phyloP scores from a whole-genome alignment of 2,113 vertebrate genomes.

The Peucedramus taeniatus region DNA sequence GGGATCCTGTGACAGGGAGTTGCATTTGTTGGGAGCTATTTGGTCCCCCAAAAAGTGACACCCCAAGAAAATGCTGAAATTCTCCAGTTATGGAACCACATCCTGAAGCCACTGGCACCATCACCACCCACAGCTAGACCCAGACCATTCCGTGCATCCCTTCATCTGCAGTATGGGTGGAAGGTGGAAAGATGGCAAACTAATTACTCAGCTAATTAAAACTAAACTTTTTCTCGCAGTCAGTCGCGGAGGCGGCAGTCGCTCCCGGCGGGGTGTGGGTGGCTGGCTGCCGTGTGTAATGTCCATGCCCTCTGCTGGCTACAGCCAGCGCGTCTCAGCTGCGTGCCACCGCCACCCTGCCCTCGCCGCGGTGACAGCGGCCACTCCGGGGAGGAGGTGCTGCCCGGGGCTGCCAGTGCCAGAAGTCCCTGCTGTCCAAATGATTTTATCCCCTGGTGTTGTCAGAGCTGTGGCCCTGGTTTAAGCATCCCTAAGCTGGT shows the following conservation, averaged over 20 bases:
- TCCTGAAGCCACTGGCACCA: background rate
- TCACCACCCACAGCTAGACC: background rate
- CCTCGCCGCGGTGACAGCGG: background rate
- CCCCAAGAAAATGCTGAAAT: background rate
- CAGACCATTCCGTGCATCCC: background rate
- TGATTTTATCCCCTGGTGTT: background rate
- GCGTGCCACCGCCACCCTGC: conserved; percentile 7
- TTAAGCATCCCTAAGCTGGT: background rate
- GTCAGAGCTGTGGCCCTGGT: background rate
- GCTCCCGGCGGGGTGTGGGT: background rate
- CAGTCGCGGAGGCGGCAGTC: background rate
- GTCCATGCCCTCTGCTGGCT: conserved; percentile 72
- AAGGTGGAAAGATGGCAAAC: background rate
- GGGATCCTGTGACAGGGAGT: accelerated
- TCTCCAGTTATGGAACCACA: accelerated
- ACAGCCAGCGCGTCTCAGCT: conserved; percentile 27
- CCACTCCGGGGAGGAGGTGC: background rate
- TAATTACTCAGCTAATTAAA: background rate
- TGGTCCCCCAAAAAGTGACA: background rate
- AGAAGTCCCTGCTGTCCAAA: background rate
- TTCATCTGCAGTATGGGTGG: background rate
- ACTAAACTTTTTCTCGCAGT: background rate
- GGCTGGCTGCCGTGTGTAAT: conserved; percentile 7
- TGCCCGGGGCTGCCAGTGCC: background rate
- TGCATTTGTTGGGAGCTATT: background rate